phyloP scores from a whole-genome alignment of 2,113 vertebrate genomes.

The Hemicordylus capensis region DNA sequence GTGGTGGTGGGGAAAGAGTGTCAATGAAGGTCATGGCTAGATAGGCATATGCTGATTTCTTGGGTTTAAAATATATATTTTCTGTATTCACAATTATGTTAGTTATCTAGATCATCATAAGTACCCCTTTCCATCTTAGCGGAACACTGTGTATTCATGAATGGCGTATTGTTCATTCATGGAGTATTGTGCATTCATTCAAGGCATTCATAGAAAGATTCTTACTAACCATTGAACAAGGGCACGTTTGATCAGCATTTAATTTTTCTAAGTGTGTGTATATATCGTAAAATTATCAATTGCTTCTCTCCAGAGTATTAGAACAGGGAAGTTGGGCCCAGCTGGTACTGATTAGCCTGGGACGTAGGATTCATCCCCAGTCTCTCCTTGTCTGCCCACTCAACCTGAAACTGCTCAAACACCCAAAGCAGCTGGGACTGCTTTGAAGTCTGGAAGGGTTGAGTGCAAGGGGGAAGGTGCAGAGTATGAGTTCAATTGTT shows the following conservation, averaged over 20 bases:
- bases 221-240: not conserved
- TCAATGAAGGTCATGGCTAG: not conserved
- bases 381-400: too few species aligned
- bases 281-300: not conserved
- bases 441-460: too few species aligned
- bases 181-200: constrained; percentile 2
- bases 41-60: not conserved
- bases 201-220: not conserved
- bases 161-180: not conserved
- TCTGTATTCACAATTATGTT: not conserved
- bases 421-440: too few species aligned
- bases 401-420: too few species aligned
- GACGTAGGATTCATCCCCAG: too few species aligned
- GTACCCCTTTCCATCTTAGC: not conserved
- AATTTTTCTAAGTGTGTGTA: not conserved
- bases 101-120: constrained; percentile 7
- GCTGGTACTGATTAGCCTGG: too few species aligned
- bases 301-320: not conserved
- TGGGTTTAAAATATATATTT: not conserved
- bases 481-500: too few species aligned
- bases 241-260: not conserved
- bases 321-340: not conserved
- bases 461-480: too few species aligned
- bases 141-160: not conserved
- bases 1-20: not conserved